Percentiles rank a stretch among this genome's conserved stretches.
These are phyloP conservation scores for Prunella himalayana DNA, from an alignment of 2,113 vertebrate genomes.

Conservation along the genomic window DNA sequence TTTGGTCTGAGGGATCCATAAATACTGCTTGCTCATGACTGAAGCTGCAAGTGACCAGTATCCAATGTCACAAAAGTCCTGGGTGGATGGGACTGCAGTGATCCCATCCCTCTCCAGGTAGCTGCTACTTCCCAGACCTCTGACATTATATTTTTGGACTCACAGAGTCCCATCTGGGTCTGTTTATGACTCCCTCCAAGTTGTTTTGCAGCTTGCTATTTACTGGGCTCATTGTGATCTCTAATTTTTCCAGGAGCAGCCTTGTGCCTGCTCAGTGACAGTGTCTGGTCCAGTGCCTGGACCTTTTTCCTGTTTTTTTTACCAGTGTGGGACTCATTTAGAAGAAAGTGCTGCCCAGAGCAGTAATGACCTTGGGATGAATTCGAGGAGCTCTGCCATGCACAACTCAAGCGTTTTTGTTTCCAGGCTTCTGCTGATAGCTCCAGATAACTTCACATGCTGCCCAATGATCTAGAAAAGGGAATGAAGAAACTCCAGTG, in stretches of 20 bases:
- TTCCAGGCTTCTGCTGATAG: constrained; percentile 64
- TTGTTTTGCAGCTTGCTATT: not conserved
- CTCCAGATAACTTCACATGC: constrained; percentile 48
- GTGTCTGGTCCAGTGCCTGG: not conserved
- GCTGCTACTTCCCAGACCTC: not conserved
- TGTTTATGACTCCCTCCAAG: not conserved
- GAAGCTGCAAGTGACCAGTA: not conserved
- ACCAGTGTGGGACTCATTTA: not conserved
- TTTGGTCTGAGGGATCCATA: not conserved
- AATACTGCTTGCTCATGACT: not conserved
- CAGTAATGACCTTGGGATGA: constrained; percentile 64
- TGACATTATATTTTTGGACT: not conserved
- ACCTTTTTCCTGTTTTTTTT: not conserved
- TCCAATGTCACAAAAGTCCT: not conserved
- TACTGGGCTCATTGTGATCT: not conserved
- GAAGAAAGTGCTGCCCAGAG: not conserved
- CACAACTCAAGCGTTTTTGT: constrained; percentile 57
- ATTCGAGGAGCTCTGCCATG: constrained; percentile 55
- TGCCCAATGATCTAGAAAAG: constrained; percentile 64
- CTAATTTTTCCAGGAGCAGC: not conserved
- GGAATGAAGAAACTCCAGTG: not conserved
- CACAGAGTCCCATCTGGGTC: not conserved
- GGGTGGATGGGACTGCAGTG: not conserved
- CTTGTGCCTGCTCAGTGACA: not conserved
- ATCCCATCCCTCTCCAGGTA: not conserved